These are phyloP conservation scores for Cryptomyrus ogoouensis DNA, from an alignment of 2,113 vertebrate genomes.

Conservation along the genomic window DNA sequence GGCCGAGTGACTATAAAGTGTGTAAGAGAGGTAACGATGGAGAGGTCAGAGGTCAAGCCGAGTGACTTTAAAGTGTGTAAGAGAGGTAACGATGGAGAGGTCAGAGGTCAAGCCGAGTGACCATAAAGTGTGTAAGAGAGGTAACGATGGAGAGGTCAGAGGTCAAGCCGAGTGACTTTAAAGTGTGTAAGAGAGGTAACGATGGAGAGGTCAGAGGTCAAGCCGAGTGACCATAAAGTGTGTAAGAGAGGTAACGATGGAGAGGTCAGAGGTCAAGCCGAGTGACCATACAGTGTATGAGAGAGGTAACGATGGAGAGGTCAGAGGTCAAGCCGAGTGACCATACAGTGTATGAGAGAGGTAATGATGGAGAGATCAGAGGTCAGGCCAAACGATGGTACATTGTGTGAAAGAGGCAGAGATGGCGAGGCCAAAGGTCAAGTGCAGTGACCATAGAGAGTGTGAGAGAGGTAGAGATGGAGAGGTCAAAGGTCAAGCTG, in stretches of 20 bases:
- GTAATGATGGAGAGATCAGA: background rate
- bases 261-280: background rate
- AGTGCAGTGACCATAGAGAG: background rate
- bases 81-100: background rate
- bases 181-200: background rate
- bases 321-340: background rate
- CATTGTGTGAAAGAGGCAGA: background rate
- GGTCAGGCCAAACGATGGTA: accelerated
- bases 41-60: background rate
- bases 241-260: background rate
- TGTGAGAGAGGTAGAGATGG: background rate
- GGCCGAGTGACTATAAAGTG: no score
- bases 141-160: background rate
- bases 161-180: background rate
- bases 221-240: background rate
- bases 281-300: background rate
- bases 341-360: background rate
- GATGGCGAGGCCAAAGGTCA: background rate
- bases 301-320: background rate
- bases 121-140: background rate
- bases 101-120: background rate
- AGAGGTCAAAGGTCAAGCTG: background rate
- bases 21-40: background rate
- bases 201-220: background rate
- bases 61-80: background rate